Evolutionary conservation across 2,797 vertebrate species (phyloP), one percentile per base, ranked within the genome.

Genomic region (Aldrovandia affinis): DNA sequence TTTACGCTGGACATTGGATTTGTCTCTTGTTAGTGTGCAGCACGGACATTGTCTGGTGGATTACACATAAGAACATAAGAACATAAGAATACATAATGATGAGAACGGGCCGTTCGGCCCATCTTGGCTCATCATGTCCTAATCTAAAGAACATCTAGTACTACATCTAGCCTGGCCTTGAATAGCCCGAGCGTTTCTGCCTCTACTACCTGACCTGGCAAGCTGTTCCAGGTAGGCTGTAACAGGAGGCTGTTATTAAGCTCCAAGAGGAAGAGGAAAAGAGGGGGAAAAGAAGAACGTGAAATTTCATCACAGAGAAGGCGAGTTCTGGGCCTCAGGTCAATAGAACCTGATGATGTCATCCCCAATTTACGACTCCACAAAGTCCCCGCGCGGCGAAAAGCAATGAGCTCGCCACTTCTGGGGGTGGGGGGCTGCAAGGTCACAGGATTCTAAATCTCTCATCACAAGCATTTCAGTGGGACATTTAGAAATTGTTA

Each of bases 361-460:
- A 70, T 33, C 65, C 12, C 65, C 65, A 70, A 39, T 70, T 70
- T 65, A 65, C 33, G 63, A 65, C 1, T 30, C 63, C n/a, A 20
- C 28, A 30, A 3, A 28, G 65, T 20, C 18, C 65, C 33, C 18
- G 30, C 18, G 14, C 14, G 14, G 39, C 14, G 39, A 18, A 70
- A 39, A 7, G 33, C 30, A 70, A 70, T 70, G 30, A 70, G 33
- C 39, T 70, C 39, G 33, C 33, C 30, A 39, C 33, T 70, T 39
- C 30, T 70, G 65, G 33, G 57, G 57, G 20, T 6, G 57, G 47
- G 44, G n/a, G 14, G 18, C 44, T 52, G 1, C 44, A 79, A 81
- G 80, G 57, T 81, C 80, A 42, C 33, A 9, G 33, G 4, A 44
- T 28, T 81, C 55, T 61, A 81, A 81, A 81, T 81, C 36, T 59